Evolutionary conservation across 2,888 invertebrate genomes (phyloP).

Genomic region (Nephrotoma guestfalica): DNA sequence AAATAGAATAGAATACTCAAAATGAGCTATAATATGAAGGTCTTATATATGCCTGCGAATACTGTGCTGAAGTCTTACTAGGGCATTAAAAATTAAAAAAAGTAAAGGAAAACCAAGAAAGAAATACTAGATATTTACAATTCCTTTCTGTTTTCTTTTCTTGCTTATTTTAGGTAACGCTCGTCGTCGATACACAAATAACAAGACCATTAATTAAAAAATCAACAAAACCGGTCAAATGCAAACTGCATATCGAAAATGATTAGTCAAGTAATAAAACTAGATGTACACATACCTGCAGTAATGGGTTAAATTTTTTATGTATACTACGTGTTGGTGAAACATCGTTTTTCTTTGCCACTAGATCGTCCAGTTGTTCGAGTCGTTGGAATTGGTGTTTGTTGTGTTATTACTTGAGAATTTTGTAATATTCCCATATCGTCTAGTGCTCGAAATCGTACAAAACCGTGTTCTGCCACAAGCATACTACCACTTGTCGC

Average conservation of each 20-base stretch:
- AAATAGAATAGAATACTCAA: no score
- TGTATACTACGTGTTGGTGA: slow-evolving; percentile 8
- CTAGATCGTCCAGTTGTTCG: slow-evolving; percentile 5
- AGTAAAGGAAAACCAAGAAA: no score
- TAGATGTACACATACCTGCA: neutral
- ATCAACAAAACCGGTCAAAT: no score
- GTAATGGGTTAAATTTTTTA: neutral
- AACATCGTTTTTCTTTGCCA: slow-evolving; percentile 8
- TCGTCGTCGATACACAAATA: no score
- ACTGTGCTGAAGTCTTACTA: no score
- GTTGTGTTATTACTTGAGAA: neutral
- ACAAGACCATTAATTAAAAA: no score
- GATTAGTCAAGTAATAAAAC: neutral
- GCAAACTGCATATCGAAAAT: neutral
- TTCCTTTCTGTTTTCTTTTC: no score
- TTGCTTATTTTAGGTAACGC: no score
- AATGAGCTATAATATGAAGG: no score
- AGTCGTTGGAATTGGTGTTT: neutral
- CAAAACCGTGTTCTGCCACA: slow-evolving; percentile 82
- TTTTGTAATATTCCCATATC: slow-evolving; percentile 14
- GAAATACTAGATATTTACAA: no score
- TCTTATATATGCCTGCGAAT: no score
- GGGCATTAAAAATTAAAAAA: no score
- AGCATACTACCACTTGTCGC: slow-evolving; percentile 56
- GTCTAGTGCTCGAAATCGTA: slow-evolving; percentile 65